phyloP scores from a whole-genome alignment of 2,797 vertebrate genomes.

The Petrocephalus schoutedeni region DNA sequence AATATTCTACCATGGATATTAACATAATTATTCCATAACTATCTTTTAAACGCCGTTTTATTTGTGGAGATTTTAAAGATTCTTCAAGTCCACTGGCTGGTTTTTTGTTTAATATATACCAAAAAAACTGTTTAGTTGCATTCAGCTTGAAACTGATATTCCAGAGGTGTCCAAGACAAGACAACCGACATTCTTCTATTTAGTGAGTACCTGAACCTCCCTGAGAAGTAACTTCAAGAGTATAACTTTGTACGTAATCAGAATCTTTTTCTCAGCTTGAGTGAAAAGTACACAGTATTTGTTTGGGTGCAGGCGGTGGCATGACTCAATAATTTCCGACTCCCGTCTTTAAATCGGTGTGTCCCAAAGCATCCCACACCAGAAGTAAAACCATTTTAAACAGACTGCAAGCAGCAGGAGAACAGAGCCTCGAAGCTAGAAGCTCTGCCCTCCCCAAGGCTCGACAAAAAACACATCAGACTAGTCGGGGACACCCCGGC shows the following conservation, averaged over 20 bases:
- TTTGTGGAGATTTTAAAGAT: not conserved
- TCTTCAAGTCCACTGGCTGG: not conserved
- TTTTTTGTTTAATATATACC: not conserved
- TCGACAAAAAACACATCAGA: not conserved
- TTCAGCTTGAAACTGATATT: not conserved
- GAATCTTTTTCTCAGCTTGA: not conserved
- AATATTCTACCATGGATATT: conserved; percentile 3
- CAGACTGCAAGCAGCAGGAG: not conserved
- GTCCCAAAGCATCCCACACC: not conserved
- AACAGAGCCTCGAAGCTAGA: not conserved
- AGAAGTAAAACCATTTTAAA: not conserved
- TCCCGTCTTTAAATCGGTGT: no score
- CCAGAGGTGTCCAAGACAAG: not conserved
- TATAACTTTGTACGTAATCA: not conserved
- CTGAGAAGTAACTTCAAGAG: not conserved
- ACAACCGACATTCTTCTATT: not conserved
- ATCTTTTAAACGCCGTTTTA: not conserved
- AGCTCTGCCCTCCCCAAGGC: not conserved
- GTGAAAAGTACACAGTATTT: not conserved
- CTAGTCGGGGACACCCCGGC: not conserved
- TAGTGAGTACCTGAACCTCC: not conserved
- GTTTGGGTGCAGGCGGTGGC: not conserved
- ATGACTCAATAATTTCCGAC: not conserved
- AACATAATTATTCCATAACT: not conserved
- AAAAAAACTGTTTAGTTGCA: not conserved